A percentile compares a stretch with the other conserved stretches of the same genome.
These are phyloP conservation scores for Hydrozoanthus tunicans DNA, from an alignment of 64 coral and sea anemone species.

Conservation along the genomic window DNA sequence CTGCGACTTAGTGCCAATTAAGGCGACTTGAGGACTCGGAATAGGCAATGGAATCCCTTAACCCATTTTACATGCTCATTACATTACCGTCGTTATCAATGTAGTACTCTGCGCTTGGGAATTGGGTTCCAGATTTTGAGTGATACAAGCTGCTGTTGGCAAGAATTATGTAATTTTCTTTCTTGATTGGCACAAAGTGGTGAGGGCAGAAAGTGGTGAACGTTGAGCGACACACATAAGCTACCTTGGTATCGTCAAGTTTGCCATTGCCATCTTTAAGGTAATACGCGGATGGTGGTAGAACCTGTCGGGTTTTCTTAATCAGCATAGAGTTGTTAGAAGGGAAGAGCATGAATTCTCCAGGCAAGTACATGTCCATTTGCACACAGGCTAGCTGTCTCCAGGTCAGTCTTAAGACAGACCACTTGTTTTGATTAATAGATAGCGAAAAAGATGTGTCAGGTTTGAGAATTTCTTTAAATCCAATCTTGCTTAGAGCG, in stretches of 20 bases:
- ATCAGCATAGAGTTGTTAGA: conserved; percentile 14
- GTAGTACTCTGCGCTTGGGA: conserved; percentile 61
- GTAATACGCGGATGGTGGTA: conserved; percentile 57
- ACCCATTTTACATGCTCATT: background rate
- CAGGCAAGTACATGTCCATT: conserved; percentile 58
- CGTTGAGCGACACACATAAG: conserved; percentile 65
- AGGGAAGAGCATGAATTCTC: conserved; percentile 54
- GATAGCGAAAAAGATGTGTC: conserved; percentile 58
- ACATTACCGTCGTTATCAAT: background rate
- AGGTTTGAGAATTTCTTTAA: conserved; percentile 48
- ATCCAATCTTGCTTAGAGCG: background rate
- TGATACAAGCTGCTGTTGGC: conserved; percentile 60
- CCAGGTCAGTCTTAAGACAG: conserved; percentile 69
- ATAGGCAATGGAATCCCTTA: background rate
- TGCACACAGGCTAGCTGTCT: conserved; percentile 65
- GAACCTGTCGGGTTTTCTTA: conserved; percentile 22
- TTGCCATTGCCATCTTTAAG: conserved; percentile 16
- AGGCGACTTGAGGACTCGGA: no score
- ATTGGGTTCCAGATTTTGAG: conserved; percentile 30
- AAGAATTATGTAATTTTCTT: conserved; percentile 56
- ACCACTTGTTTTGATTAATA: conserved; percentile 64
- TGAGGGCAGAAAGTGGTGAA: conserved; percentile 60
- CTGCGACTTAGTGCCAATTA: no score
- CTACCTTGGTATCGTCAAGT: background rate
- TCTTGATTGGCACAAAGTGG: conserved; percentile 34